phyloP scores from a whole-genome alignment of 2,113 vertebrate species.

The zebrafish (Danio rerio) region GRCz12tu NC_133183.1:4903501-4904000 shows the following conservation, averaged over 20 bases:
- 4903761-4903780: constrained; percentile 91
- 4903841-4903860: constrained; percentile 91
- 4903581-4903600: neutral
- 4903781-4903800: constrained; percentile 94
- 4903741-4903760: constrained; percentile 95
- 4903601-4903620: neutral
- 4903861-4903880: constrained; percentile 90
- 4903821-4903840: constrained; percentile 86
- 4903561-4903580: neutral
- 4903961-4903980: constrained; percentile 82
- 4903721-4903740: constrained; percentile 53
- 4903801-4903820: constrained; percentile 87
- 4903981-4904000: constrained; percentile 76
- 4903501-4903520: neutral
- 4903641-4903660: neutral
- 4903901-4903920: constrained; percentile 74
- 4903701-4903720: constrained; percentile 38
- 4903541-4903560: neutral
- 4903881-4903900: constrained; percentile 87
- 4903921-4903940: constrained; percentile 86
- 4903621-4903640: neutral
- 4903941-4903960: constrained; percentile 85
- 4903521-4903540: neutral
- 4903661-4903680: neutral
- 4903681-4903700: neutral